Base-by-base conservation (phyloP, 1,140 invertebrate species). In the Bombus fervidus region DNA sequence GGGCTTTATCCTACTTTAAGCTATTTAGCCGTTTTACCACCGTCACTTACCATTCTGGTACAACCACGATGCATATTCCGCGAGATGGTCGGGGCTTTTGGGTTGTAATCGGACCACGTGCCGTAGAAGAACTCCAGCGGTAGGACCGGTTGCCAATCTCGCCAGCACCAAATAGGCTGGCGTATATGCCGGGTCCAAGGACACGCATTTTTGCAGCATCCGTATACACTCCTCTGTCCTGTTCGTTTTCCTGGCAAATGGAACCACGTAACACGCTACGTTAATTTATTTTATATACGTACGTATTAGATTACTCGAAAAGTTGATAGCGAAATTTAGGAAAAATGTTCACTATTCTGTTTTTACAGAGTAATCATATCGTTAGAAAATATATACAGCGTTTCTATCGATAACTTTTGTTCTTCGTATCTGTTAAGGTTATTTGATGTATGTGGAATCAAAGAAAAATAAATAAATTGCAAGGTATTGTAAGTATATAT, bases 111-210 rank as follows among this genome's bases (percentile, higher is more conserved):
- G 93, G 28, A 97, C 95, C 18, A 97, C 96, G 90, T 96, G 95
- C 93, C 92, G 95, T 86, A 96, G 94, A 62, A 96, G 95, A 82
- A 90, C 91, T 53, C 95, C 95, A 37, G 96, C 96, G 9, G 96
- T 95, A 28, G 93, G 90, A 84, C 96, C 96, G 3, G 95, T 95
- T 25, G 95, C 93, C 59, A 97, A 93, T 87, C 96, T 95, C 15
- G 97, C 96, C 37, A 97, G 93, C 80, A 97, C 96, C 83, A 97
- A 89, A 91, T 97, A 97, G 0, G 97, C 97, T 64, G 96, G 96
- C 0, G 96, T 96, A 89, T 97, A 97, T 53, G 95, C 94, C 0
- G 96, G 96, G 91, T 97, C 97, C 59, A 97, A 92, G 0, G 93
- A 92, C 25, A 97, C 96, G 90, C 97, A 97, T 66, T 96, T 95